Evolutionary conservation across 1,140 invertebrate genomes (phyloP).

Genomic region (Trigoniulus corallinus): DNA sequence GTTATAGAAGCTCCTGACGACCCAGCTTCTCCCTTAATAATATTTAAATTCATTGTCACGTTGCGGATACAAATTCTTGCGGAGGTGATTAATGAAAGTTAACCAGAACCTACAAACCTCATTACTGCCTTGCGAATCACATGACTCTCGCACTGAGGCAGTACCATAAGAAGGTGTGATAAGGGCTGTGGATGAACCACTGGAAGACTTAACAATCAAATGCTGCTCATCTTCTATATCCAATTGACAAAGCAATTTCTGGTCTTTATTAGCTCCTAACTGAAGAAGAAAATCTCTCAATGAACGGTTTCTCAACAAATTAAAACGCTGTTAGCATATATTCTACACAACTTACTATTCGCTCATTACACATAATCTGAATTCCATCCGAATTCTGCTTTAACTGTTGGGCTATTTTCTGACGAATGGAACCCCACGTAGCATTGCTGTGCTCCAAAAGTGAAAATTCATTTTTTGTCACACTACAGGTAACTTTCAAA

Average conservation of each 20-base stretch:
- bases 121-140: no score
- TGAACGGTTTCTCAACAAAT: no score
- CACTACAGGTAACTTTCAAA: slow-evolving; percentile 26
- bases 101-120: no score
- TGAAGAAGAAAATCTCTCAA: no score
- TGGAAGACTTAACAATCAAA: slow-evolving; percentile 12
- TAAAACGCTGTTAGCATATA: no score
- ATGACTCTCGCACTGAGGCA: no score
- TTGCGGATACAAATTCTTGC: no score
- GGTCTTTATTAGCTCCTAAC: slow-evolving; percentile 24
- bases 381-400: slow-evolving; percentile 24
- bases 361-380: slow-evolving; percentile 26
- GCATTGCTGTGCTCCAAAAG: slow-evolving; percentile 30
- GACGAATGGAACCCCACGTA: slow-evolving; percentile 25
- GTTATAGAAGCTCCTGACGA: no score
- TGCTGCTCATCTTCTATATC: slow-evolving; percentile 26
- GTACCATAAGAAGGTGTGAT: no score
- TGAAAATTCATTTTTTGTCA: slow-evolving; percentile 26
- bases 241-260: slow-evolving; percentile 27
- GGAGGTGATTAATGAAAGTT: no score
- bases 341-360: slow-evolving; percentile 18
- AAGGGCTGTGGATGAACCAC: slow-evolving; percentile 11
- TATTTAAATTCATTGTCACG: no score
- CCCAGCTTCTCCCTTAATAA: no score
- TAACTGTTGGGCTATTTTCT: slow-evolving; percentile 23